Conservation (phyloP, 2,113 vertebrate genomes). For the Tapirus terrestris region DNA sequence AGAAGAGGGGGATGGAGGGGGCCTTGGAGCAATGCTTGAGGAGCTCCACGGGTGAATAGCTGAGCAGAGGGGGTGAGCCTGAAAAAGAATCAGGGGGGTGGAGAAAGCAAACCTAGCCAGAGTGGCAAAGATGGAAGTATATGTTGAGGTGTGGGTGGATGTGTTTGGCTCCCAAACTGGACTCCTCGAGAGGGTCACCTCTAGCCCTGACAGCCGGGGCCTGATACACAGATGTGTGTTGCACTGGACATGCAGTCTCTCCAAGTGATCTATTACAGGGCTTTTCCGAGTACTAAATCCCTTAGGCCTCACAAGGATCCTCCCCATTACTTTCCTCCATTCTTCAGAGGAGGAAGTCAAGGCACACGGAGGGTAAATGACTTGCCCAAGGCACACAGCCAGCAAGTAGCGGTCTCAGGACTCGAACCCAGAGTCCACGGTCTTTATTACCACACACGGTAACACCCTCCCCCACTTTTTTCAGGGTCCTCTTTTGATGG, state of each 20-base stretch:
- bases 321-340: too few species aligned
- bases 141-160: too few species aligned
- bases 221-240: neutral
- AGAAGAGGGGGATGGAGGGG: neutral
- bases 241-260: neutral
- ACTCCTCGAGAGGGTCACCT: neutral
- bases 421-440: neutral
- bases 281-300: neutral
- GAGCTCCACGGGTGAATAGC: neutral
- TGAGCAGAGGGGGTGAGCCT: neutral
- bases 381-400: neutral
- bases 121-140: neutral
- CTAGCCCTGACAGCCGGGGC: neutral
- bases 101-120: neutral
- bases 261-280: neutral
- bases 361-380: neutral
- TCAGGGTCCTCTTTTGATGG: neutral
- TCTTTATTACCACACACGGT: neutral
- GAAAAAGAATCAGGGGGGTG: neutral
- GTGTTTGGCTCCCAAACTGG: neutral
- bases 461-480: neutral
- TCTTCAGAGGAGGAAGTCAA: neutral
- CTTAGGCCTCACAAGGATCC: neutral
- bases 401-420: neutral
- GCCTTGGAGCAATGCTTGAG: neutral